Base-by-base conservation (phyloP, 2,113 vertebrate species). In the Scomber scombrus region DNA sequence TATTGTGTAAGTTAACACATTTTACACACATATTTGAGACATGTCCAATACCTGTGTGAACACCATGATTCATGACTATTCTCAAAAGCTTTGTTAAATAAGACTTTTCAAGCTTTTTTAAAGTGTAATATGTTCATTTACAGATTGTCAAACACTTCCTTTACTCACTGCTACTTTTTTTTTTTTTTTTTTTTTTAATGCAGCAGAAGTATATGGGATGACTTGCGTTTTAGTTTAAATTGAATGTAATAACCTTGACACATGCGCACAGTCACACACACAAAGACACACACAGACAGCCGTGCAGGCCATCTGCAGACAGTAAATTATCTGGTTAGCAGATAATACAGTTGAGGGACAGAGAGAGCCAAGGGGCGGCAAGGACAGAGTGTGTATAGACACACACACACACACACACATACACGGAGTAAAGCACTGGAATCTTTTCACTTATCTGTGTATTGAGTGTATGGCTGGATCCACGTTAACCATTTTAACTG, bases 311-410 rank as follows among this genome's bases (percentile, higher is more conserved):
- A 91, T 91, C 85, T 85, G 87, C 56, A 90, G 74, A 85, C 80
- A 85, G 66, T 84, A 87, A 77, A 89, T 87, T 81, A 87, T 91
- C 80, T 85, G 76, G 66, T 87, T 87, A 85, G 75, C 74, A 82
- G 74, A 85, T 74, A 89, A 79, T 56, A 29, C 15, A 66, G 75
- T 55, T 67, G 75, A 75, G 76, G 31, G 71, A 69, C 45, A 60
- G 60, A 63, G 19, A 62, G 68, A 55, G 34, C 43, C 58, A 81
- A 46, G 63, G 45, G 51, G 66, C 26, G 31, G 62, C 26, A n/a
- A 60, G 57, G 58, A 75, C 14, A 18, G 31, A 67, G 43, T 40
- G 34, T 26, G 68, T 70, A 8, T 0, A 45, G 13, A 19, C 50
- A 47, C 34, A 70, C 62, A 43, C 62, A 47, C 68, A 80, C 76